Base-by-base conservation (phyloP, 2,797 vertebrate genomes). In the Sebastes miniatus region DNA sequence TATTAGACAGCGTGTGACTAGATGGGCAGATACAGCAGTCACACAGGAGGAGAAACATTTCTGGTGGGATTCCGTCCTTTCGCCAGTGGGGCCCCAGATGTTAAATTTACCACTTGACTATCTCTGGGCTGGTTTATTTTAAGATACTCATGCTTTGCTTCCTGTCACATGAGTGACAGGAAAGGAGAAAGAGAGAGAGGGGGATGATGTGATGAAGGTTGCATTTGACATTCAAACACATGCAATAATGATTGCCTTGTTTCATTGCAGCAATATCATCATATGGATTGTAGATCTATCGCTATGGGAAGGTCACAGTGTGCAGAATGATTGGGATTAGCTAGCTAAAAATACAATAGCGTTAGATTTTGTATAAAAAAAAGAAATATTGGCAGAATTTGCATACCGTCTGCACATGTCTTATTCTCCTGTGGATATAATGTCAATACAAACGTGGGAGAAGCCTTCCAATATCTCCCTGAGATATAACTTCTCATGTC, bases 51-150 rank as follows among this genome's bases (percentile, higher is more conserved):
- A 77, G 29, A 67, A 63, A 4, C 18, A 10, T 11, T 73, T 79
- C 3, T 6, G 69, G 2, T 56, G 54, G 43, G 61, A 71, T 56
- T 24, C 20, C 1, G 66, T 80, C 82, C 80, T 79, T 77, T 78
- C 1, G 32, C 24, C 70, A 0, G 11, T 50, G 32, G 24, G 67
- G 61, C 61, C 61, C 62, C 86, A 83, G 79, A 88, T 83, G 77
- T 76, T 43, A 58, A 88, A 54, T 69, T 73, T 57, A 79, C 73
- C 69, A 63, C 67, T 66, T 76, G 56, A 54, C 54, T 81, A 24
- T 83, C 76, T 84, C 22, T 73, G 79, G 77, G 84, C 86, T 76
- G 31, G 80, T 88, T 82, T 31, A 85, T 90, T 88, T 88, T 80
- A 80, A 78, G 73, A 69, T 66, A 25, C 56, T 32, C 0, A 4